These are phyloP conservation scores for Tamias sibiricus DNA, from an alignment of 2,113 vertebrate species.

Conservation along the genomic window DNA sequence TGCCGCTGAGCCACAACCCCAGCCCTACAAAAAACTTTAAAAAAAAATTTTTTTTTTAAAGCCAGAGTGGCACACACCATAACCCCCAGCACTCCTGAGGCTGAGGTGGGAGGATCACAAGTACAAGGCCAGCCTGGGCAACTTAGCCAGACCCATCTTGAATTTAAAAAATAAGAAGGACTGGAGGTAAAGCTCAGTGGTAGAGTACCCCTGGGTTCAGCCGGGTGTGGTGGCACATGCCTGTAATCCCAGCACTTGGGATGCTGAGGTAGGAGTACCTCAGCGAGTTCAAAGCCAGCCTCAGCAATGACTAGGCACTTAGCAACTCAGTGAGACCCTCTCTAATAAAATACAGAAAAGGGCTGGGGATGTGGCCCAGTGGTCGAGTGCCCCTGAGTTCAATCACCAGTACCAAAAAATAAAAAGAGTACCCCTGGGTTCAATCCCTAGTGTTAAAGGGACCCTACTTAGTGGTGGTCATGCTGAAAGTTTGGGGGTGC, in stretches of 20 bases:
- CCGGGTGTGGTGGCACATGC: too few relatives aligned
- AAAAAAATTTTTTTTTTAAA: background rate
- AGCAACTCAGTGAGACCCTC: too few relatives aligned
- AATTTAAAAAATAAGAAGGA: background rate
- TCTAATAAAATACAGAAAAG: too few relatives aligned
- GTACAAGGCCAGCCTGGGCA: background rate
- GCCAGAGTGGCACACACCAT: background rate
- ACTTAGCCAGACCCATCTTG: background rate
- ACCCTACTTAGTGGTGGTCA: background rate
- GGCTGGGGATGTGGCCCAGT: too few relatives aligned
- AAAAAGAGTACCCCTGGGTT: background rate
- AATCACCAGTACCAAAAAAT: too few relatives aligned
- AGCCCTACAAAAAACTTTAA: too few relatives aligned
- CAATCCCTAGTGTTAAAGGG: background rate
- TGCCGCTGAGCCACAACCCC: too few relatives aligned
- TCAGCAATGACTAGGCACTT: too few relatives aligned
- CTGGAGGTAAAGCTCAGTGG: background rate
- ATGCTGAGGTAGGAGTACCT: too few relatives aligned
- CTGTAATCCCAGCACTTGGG: too few relatives aligned
- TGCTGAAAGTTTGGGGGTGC: background rate
- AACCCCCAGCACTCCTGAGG: background rate
- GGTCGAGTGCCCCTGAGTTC: too few relatives aligned
- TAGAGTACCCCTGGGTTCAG: background rate
- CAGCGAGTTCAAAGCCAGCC: too few relatives aligned
- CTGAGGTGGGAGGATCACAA: background rate